These are phyloP conservation scores for Cepphus grylle DNA, from an alignment of 2,113 vertebrate genomes.

Conservation along the genomic window DNA sequence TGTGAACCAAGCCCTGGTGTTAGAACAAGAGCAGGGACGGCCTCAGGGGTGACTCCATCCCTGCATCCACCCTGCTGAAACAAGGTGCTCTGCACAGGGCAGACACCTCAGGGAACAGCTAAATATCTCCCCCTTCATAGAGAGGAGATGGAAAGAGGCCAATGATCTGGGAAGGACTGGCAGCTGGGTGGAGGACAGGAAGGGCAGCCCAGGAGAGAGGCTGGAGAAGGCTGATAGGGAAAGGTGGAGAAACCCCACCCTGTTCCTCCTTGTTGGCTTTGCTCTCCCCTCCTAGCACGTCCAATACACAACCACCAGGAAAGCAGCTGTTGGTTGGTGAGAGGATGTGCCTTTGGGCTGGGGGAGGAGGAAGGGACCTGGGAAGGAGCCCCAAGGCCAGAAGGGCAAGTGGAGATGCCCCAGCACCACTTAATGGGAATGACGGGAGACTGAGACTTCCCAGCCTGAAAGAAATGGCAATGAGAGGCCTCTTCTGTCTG, in stretches of 20 bases:
- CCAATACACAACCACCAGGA: background rate
- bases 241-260: background rate
- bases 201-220: background rate
- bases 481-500: background rate
- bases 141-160: background rate
- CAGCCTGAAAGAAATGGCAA: background rate
- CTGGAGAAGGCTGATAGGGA: background rate
- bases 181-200: background rate
- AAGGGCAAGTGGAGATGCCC: background rate
- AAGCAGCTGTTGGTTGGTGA: background rate
- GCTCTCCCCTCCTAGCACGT: background rate
- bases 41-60: background rate
- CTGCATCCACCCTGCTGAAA: background rate
- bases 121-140: background rate
- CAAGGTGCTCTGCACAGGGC: background rate
- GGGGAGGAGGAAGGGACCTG: background rate
- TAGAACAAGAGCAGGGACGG: accelerated
- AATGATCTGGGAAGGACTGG: background rate
- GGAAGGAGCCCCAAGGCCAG: background rate
- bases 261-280: background rate
- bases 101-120: background rate
- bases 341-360: background rate
- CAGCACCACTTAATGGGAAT: background rate
- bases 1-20: background rate
- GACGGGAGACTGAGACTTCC: background rate